Evolutionary conservation across 2,113 vertebrate species (phyloP).

Genomic region (Platysternon megacephalum): DNA sequence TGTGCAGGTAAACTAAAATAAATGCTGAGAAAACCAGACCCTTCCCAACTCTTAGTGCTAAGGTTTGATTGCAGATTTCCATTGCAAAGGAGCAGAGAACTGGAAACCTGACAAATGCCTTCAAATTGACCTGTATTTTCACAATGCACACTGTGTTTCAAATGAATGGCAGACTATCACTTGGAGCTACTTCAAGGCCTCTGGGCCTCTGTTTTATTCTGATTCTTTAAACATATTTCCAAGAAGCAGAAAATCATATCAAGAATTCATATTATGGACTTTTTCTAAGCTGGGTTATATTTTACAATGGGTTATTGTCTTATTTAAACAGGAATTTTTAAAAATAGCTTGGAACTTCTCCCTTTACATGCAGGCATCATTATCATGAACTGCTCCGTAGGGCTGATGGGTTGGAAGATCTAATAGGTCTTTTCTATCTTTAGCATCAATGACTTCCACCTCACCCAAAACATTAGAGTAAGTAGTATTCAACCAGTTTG

Average conservation of each 20-base stretch:
- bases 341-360: background rate
- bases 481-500: background rate
- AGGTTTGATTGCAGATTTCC: slow-evolving; percentile 77
- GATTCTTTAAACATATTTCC: slow-evolving; percentile 73
- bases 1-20: background rate
- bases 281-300: slow-evolving; percentile 21
- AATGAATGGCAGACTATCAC: slow-evolving; percentile 77
- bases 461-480: accelerated
- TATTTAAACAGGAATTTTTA: slow-evolving; percentile 63
- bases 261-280: slow-evolving; percentile 48
- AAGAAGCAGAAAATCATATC: slow-evolving; percentile 64
- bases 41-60: slow-evolving; percentile 31
- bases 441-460: background rate
- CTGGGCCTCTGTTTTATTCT: slow-evolving; percentile 69
- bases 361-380: background rate
- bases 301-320: slow-evolving; percentile 43
- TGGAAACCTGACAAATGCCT: slow-evolving; percentile 74
- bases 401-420: background rate
- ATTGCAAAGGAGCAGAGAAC: slow-evolving; percentile 72
- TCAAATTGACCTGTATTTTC: slow-evolving; percentile 74
- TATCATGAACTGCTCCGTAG: background rate
- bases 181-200: slow-evolving; percentile 78
- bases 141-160: slow-evolving; percentile 64
- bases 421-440: accelerated
- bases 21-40: slow-evolving; percentile 37